Evolutionary conservation across 2,113 vertebrate species (phyloP).

Genomic region (Spermophilus dauricus): DNA sequence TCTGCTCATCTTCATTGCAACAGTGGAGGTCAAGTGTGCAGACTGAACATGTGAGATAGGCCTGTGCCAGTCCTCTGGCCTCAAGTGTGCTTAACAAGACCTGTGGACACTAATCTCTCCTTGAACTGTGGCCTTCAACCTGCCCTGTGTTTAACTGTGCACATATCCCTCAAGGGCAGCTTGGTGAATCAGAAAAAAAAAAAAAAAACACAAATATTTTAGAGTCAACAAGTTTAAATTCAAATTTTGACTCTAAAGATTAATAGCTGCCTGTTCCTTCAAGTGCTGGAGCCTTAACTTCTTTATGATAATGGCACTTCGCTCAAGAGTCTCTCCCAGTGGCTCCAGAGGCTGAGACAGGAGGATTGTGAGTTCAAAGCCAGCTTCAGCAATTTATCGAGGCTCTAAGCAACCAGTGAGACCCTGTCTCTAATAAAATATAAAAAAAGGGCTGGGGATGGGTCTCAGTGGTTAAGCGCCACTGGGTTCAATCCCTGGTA

Average conservation of each 20-base stretch:
- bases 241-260: background rate
- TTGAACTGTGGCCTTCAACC: background rate
- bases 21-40: background rate
- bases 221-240: slow-evolving; percentile 3
- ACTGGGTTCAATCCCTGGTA: too few relatives aligned
- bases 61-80: background rate
- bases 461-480: too few relatives aligned
- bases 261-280: background rate
- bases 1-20: background rate
- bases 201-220: background rate
- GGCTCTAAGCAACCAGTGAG: too few relatives aligned
- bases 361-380: too few relatives aligned
- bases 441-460: too few relatives aligned
- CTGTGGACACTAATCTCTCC: background rate
- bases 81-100: background rate
- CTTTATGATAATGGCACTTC: background rate
- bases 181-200: background rate
- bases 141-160: background rate
- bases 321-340: background rate
- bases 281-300: background rate
- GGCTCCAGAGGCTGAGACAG: too few relatives aligned
- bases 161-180: background rate
- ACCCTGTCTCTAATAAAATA: too few relatives aligned
- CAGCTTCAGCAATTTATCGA: too few relatives aligned
- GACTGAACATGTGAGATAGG: background rate